Conservation (phyloP, 2,888 invertebrate species). For the Zhuqinia jingwanae region DNA sequence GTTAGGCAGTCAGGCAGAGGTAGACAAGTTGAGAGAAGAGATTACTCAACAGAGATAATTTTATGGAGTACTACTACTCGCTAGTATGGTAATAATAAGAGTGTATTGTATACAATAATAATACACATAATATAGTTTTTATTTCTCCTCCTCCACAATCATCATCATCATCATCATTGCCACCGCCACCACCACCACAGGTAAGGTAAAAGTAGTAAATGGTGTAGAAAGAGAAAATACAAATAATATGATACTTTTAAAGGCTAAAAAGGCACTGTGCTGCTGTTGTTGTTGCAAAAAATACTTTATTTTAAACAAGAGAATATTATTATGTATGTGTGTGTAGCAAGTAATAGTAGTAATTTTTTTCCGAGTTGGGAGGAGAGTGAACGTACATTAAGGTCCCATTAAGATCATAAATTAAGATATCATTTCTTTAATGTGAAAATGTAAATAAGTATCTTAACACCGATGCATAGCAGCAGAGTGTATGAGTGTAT, state of each 20-base stretch:
- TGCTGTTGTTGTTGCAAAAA: background rate
- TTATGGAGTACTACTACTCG: background rate
- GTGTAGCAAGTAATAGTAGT: constrained; percentile 43
- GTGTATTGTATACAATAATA: too few species aligned
- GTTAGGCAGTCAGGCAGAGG: background rate
- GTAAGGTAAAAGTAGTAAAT: constrained; percentile 46
- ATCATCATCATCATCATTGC: too few species aligned
- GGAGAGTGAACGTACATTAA: constrained; percentile 71
- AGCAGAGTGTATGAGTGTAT: too few species aligned
- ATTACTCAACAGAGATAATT: background rate
- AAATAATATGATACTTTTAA: too few species aligned
- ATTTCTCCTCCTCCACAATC: background rate
- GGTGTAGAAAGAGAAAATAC: constrained; percentile 49
- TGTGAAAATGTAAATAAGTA: constrained; percentile 69
- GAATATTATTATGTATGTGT: background rate
- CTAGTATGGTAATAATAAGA: too few species aligned
- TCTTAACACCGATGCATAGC: constrained; percentile 50
- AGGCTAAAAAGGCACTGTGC: background rate
- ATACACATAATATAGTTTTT: too few species aligned
- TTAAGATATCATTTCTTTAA: constrained; percentile 70
- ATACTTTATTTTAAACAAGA: background rate
- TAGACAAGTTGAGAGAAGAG: constrained; percentile 23
- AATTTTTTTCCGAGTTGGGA: constrained; percentile 51
- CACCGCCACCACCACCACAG: too few species aligned
- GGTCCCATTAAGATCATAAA: constrained; percentile 75